A percentile compares a stretch with the other conserved stretches of the same genome.
These are phyloP conservation scores for Merops nubicus DNA, from an alignment of 2,113 vertebrate species.

Conservation along the genomic window DNA sequence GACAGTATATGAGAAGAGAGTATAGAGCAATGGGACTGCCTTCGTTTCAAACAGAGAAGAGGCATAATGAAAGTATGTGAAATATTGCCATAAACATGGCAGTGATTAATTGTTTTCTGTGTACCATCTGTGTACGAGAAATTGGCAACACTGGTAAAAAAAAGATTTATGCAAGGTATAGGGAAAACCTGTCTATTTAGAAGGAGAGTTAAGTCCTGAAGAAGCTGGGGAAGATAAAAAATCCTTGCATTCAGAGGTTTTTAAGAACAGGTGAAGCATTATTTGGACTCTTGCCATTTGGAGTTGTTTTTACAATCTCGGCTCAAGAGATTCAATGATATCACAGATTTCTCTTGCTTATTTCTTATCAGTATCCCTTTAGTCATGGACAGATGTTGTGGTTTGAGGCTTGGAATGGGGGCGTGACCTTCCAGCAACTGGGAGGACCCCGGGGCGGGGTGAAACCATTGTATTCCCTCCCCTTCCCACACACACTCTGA, in stretches of 20 bases:
- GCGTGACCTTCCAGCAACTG: no score
- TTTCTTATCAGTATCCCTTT: background rate
- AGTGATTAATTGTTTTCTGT: slow-evolving; percentile 19
- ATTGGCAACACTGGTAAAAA: background rate
- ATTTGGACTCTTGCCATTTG: background rate
- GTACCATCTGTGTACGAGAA: background rate
- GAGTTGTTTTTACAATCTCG: background rate
- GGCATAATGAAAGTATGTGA: background rate
- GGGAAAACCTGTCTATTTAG: background rate
- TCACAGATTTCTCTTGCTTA: background rate
- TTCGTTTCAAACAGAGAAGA: background rate
- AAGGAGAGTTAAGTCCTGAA: background rate
- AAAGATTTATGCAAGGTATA: background rate
- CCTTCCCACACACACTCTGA: no score
- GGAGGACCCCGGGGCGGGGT: no score
- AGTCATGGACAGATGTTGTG: background rate
- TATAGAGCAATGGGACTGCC: background rate
- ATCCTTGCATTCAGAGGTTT: background rate
- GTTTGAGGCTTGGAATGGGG: no score
- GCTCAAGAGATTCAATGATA: background rate
- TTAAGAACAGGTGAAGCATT: background rate
- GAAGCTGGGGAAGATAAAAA: background rate
- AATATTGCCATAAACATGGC: background rate
- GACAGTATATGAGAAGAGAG: background rate
- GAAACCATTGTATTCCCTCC: no score